phyloP scores from a whole-genome alignment of 2,888 invertebrate species.

The Lymantria dispar region DNA sequence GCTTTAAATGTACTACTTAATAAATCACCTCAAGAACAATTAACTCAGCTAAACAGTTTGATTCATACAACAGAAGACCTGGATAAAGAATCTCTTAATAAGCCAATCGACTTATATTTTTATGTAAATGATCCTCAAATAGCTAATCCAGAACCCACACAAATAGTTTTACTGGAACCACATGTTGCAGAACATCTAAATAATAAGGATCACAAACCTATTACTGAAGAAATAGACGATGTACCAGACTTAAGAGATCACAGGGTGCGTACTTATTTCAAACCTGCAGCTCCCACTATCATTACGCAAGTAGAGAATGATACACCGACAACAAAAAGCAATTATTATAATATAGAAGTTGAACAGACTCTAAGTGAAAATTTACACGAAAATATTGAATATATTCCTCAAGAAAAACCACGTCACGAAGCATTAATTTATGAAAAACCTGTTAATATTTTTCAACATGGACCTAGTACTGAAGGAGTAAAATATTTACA shows the following conservation, averaged over 20 bases:
- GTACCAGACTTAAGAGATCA: constrained; percentile 17
- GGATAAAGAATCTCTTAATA: constrained; percentile 41
- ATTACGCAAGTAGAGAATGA: constrained; percentile 5
- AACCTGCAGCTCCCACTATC: constrained; percentile 5
- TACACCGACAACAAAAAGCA: constrained; percentile 15
- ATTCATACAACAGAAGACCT: constrained; percentile 42
- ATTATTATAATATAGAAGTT: constrained; percentile 23
- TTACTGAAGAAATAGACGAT: constrained; percentile 33
- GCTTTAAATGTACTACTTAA: constrained; percentile 71
- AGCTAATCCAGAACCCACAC: constrained; percentile 34
- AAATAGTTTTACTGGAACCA: constrained; percentile 38
- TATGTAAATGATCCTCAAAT: constrained; percentile 54
- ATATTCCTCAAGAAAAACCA: constrained; percentile 24
- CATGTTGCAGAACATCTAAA: constrained; percentile 46
- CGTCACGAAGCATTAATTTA: constrained; percentile 45
- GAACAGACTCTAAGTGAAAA: constrained; percentile 14
- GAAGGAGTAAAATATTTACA: constrained; percentile 56
- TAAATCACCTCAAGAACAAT: constrained; percentile 72
- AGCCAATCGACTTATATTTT: constrained; percentile 63
- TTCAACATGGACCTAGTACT: constrained; percentile 29
- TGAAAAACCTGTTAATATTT: constrained; percentile 31
- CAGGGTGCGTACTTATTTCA: constrained; percentile 3
- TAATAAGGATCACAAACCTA: constrained; percentile 40
- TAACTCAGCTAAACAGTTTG: constrained; percentile 74
- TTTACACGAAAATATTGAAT: constrained; percentile 12